Conservation (phyloP, 2,888 invertebrate species). For the Diogma glabrata region DNA sequence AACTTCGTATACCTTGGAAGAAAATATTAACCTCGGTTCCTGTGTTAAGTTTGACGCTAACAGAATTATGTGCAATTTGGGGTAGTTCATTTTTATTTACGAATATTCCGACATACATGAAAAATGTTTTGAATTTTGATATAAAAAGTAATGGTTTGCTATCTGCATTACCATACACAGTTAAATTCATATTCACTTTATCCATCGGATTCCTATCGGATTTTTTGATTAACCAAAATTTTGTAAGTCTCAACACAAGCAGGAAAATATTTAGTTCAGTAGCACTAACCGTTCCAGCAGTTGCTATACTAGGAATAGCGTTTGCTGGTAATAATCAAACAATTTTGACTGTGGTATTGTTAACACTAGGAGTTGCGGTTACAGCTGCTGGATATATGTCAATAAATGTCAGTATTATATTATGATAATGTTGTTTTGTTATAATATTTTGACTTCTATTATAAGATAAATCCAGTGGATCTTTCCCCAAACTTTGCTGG, state of each 20-base stretch:
- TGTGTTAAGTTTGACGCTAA: constrained; percentile 43
- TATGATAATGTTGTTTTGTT: too few species aligned
- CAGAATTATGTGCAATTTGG: constrained; percentile 58
- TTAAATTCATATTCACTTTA: constrained; percentile 41
- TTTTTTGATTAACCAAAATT: constrained; percentile 32
- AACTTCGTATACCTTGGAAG: too few species aligned
- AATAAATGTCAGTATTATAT: too few species aligned
- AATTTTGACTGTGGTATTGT: too few species aligned
- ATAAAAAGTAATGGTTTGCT: constrained; percentile 50
- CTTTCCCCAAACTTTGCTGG: too few species aligned
- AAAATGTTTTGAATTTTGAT: constrained; percentile 54
- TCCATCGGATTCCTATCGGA: constrained; percentile 40
- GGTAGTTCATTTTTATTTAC: constrained; percentile 61
- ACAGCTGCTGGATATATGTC: too few species aligned
- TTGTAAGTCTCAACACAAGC: constrained; percentile 31
- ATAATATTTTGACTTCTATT: too few species aligned
- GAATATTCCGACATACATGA: constrained; percentile 58
- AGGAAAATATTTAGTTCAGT: constrained; percentile 33
- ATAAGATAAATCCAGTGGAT: too few species aligned
- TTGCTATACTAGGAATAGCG: constrained; percentile 42
- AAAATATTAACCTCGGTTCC: constrained; percentile 52
- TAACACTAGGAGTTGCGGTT: too few species aligned
- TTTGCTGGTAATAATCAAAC: too few species aligned
- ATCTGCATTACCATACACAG: constrained; percentile 44
- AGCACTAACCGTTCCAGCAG: constrained; percentile 42